Conservation (phyloP, 64 coral and sea anemone genomes). For the Anthopleura sola region DNA sequence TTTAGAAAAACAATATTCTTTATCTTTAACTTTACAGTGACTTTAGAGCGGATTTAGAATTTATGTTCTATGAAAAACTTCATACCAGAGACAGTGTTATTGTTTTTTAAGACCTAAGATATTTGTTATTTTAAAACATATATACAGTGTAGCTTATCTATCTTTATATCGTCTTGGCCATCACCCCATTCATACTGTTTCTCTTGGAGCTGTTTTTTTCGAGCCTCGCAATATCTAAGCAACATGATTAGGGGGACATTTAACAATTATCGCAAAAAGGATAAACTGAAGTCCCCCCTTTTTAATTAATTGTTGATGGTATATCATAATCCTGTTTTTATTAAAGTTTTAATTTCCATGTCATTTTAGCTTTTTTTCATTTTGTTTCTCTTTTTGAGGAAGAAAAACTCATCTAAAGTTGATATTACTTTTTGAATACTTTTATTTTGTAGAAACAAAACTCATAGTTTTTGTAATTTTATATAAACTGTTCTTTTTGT, state of each 20-base stretch:
- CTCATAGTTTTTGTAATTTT: background rate
- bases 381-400: background rate
- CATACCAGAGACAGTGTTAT: no score
- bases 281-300: background rate
- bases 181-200: background rate
- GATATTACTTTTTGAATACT: background rate
- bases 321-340: background rate
- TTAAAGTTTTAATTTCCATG: background rate
- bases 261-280: background rate
- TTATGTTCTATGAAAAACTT: no score
- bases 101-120: no score
- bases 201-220: background rate
- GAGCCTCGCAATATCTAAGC: background rate
- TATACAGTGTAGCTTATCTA: background rate
- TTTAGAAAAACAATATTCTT: background rate
- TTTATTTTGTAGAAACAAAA: background rate
- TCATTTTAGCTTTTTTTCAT: no score
- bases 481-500: background rate
- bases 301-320: background rate
- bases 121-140: no score
- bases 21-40: no score
- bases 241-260: background rate
- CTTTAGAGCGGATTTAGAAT: no score
- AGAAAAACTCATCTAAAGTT: background rate
- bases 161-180: background rate